phyloP scores from a whole-genome alignment of 2,888 invertebrate genomes.

The Bugulina stolonifera region DNA sequence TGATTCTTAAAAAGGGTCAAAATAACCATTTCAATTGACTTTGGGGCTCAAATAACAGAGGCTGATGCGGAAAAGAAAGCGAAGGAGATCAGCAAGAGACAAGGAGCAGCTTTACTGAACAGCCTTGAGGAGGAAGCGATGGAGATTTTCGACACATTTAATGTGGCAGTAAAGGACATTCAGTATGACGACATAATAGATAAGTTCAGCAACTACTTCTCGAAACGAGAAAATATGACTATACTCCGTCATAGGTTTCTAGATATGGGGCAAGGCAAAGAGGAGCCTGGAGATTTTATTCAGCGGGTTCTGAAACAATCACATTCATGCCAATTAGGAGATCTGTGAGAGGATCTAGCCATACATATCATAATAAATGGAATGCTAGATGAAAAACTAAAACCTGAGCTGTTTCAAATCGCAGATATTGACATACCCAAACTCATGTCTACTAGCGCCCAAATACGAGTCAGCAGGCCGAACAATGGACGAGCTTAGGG shows the following conservation, averaged over 20 bases:
- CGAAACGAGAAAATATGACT: not conserved
- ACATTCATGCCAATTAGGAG: not conserved
- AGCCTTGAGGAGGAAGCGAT: not conserved
- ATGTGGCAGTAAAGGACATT: not conserved
- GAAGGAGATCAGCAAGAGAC: too few species aligned
- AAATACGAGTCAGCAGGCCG: not conserved
- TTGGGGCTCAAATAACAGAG: too few species aligned
- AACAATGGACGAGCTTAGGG: not conserved
- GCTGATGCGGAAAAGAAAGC: too few species aligned
- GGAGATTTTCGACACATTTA: not conserved
- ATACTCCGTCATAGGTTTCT: not conserved
- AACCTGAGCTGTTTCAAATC: not conserved
- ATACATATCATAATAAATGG: not conserved
- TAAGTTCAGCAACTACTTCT: not conserved
- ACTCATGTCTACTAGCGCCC: not conserved
- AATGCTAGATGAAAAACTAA: not conserved
- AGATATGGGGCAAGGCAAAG: not conserved
- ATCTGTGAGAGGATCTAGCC: not conserved
- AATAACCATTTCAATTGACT: too few species aligned
- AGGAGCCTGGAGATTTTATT: not conserved
- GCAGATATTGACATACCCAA: not conserved
- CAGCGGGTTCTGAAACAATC: not conserved
- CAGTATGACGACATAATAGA: not conserved
- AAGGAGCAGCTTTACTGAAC: too few species aligned
- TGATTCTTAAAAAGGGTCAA: too few species aligned